Conservation (phyloP, 2,888 invertebrate genomes). For the Strigamia maritima region DNA sequence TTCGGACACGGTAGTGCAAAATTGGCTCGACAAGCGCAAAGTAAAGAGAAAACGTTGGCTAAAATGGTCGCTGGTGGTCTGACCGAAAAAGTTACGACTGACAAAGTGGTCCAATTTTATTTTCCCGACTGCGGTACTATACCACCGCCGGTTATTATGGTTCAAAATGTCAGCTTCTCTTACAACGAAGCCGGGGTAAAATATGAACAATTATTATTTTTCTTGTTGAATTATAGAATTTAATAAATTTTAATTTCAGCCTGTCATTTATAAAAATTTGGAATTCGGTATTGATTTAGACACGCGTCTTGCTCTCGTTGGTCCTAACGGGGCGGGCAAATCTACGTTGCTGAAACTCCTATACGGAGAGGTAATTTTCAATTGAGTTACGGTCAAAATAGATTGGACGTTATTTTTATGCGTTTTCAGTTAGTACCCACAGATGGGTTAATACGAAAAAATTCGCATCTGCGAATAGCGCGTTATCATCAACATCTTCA, state of each 20-base stretch:
- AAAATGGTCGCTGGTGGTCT: conserved; percentile 99
- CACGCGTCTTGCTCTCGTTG: conserved; percentile 89
- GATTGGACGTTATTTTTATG: neutral
- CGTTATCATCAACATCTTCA: conserved; percentile 98
- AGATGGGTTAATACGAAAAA: conserved; percentile 95
- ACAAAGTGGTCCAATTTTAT: conserved; percentile 87
- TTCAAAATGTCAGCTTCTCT: conserved; percentile 91
- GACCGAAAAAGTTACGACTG: conserved; percentile 87
- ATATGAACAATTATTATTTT: neutral
- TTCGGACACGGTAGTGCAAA: conserved; percentile 99
- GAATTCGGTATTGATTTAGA: conserved; percentile 99
- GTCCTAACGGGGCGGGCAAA: conserved; percentile 97
- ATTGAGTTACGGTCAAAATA: neutral
- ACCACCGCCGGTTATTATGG: conserved; percentile 99
- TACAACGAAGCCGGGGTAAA: conserved; percentile 71
- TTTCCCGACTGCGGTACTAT: conserved; percentile 94
- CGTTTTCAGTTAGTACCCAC: conserved; percentile 73
- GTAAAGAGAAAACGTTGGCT: conserved; percentile 97
- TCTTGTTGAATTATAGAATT: neutral
- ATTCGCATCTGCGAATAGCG: conserved; percentile 95
- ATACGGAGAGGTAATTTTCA: conserved; percentile 76
- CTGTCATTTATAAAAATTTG: conserved; percentile 92
- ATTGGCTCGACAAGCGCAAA: conserved; percentile 96
- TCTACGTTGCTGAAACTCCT: conserved; percentile 93
- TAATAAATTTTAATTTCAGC: conserved; percentile 51